Percentiles rank a stretch among this genome's conserved stretches.
phyloP scores from a whole-genome alignment of 2,113 vertebrate genomes.

The Nyctibius bracteatus region DNA sequence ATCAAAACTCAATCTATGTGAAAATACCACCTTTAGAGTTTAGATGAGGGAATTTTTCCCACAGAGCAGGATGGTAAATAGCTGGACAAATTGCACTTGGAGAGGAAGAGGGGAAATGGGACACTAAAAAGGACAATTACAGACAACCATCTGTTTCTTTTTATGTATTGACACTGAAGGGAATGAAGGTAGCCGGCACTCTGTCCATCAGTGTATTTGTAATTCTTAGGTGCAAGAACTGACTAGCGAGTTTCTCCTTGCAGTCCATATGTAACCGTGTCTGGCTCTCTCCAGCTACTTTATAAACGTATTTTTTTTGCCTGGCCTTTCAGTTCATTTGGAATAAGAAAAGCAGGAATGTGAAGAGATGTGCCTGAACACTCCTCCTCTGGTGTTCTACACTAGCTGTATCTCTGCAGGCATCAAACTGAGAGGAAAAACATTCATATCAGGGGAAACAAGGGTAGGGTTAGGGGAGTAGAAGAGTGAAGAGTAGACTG shows the following conservation, averaged over 20 bases:
- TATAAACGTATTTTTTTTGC: background rate
- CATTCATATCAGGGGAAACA: background rate
- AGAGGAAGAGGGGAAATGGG: background rate
- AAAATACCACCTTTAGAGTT: background rate
- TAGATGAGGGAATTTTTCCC: background rate
- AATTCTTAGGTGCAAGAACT: background rate
- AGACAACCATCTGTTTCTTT: background rate
- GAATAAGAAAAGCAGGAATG: background rate
- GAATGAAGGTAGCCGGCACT: background rate
- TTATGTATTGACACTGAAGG: background rate
- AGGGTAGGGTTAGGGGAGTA: background rate
- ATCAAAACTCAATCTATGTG: background rate
- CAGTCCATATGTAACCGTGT: background rate
- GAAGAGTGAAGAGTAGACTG: background rate
- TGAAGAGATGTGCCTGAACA: background rate
- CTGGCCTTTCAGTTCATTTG: background rate
- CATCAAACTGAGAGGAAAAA: background rate
- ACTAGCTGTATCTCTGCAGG: background rate
- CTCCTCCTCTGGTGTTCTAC: background rate
- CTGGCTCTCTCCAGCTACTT: background rate
- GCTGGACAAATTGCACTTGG: background rate
- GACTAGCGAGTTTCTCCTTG: background rate
- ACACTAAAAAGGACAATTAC: background rate
- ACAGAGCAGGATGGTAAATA: background rate
- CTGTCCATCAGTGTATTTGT: background rate